Percentiles rank a stretch among this genome's conserved stretches.
Conservation (phyloP, 2,797 vertebrate genomes). For the Heteromormyrus szaboi region DNA sequence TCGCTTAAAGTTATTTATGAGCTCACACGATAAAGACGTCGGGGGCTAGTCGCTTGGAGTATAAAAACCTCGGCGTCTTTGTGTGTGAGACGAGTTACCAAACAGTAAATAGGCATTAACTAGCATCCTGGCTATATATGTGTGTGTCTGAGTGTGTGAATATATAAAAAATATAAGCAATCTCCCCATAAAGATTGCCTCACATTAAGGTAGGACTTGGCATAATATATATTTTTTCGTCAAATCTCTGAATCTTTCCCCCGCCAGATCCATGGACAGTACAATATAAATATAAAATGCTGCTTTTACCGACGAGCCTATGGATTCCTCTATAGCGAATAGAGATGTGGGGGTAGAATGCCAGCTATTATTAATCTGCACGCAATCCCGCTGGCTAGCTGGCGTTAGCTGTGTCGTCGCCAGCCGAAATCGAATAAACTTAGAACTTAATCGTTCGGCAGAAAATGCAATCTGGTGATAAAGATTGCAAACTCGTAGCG, state of each 20-base stretch:
- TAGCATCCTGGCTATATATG: neutral
- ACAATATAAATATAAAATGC: constrained; percentile 58
- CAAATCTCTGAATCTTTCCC: constrained; percentile 37
- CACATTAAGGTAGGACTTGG: constrained; percentile 47
- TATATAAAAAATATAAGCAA: constrained; percentile 73
- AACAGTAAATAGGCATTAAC: constrained; percentile 35
- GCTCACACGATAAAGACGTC: constrained; percentile 86
- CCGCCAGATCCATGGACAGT: constrained; percentile 55
- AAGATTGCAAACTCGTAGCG: constrained; percentile 53
- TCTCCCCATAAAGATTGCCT: constrained; percentile 99
- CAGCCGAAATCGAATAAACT: neutral
- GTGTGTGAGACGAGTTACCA: constrained; percentile 78
- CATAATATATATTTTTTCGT: constrained; percentile 36
- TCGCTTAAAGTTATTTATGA: constrained; percentile 62
- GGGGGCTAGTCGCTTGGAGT: constrained; percentile 42
- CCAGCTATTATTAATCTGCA: neutral
- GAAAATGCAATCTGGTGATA: constrained; percentile 64
- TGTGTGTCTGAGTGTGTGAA: constrained; percentile 10
- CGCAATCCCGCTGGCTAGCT: constrained; percentile 1
- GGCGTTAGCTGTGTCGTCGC: neutral
- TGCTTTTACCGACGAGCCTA: constrained; percentile 56
- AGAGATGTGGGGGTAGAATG: constrained; percentile 1
- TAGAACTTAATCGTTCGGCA: too few relatives aligned
- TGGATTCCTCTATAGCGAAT: constrained; percentile 36
- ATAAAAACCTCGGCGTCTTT: constrained; percentile 72